Base-by-base conservation (phyloP, 92 coral and sea anemone species). In the Montipora capitata region DNA sequence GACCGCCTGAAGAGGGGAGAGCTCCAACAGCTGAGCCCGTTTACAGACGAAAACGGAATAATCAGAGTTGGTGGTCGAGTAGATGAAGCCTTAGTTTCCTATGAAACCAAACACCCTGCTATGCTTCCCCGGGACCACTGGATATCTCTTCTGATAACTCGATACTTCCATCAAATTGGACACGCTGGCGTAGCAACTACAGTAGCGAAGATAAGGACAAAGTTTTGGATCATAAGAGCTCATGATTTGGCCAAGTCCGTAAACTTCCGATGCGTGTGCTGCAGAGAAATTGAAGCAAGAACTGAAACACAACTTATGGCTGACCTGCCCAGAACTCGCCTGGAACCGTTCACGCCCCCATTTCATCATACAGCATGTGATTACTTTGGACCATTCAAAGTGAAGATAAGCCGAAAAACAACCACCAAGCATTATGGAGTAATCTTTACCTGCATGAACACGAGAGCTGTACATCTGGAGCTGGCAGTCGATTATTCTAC, bases 391-490 rank as follows among this genome's bases (percentile, higher is more conserved):
- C 90, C 92, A 20, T 62, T 20, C 18, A 72, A 68, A 67, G 91
- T 92, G 52, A 89, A 80, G 56, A 76, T 88, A 39, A 81, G 84
- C 70, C 90, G 85, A 20, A 92, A 88, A 72, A 89, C 65, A 44
- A 86, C 86, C 10, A 51, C 91, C n/a, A 90, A 90, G 48, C 90
- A 94, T 58, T 94, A 94, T 70, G 94, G 94, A 14, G 90, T 90
- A 2, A 87, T 94, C 76, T 90, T 90, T 51, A 90, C 96, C 13
- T 93, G 92, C 48, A 56, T 86, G 20, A 93, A 89, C 69, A 89
- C 91, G 42, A 75, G 93, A 81, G 96, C 93, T 16, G 93, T 89
- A 9, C 93, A 90, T 63, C 65, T 90, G 76, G 93, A 90, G 74
- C 68, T 88, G 54, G 89, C 90, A 6, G 80, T 74, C 5, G 95